phyloP scores from a whole-genome alignment of 2,113 vertebrate species.

The Stercorarius parasiticus region DNA sequence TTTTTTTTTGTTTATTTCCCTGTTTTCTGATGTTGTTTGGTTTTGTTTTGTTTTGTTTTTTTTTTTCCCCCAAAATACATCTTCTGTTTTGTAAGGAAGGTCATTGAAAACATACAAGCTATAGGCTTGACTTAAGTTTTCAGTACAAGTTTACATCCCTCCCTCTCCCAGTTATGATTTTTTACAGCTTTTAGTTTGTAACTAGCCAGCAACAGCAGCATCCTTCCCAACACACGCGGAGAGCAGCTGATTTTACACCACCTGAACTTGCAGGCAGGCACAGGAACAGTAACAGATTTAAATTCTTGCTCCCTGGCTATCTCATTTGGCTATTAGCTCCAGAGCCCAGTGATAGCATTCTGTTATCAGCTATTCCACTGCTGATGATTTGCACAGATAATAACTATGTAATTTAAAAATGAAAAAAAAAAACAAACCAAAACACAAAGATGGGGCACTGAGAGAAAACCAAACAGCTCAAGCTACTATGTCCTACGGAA shows the following conservation, averaged over 20 bases:
- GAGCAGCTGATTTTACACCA: not conserved
- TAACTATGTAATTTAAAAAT: not conserved
- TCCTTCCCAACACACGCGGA: rapidly evolving
- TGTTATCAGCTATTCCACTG: not conserved
- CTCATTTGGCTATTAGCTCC: not conserved
- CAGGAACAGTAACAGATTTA: not conserved
- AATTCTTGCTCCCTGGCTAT: not conserved
- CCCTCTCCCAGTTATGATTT: rapidly evolving
- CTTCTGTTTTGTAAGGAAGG: not conserved
- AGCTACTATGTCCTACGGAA: not conserved
- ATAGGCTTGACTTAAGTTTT: not conserved
- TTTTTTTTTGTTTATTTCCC: not conserved
- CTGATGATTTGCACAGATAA: conserved; percentile 15
- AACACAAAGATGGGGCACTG: not conserved
- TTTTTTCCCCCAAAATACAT: not conserved
- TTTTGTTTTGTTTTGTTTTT: not conserved
- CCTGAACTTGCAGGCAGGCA: not conserved
- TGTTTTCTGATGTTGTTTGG: not conserved
- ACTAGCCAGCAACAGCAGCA: not conserved
- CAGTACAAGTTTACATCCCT: not conserved
- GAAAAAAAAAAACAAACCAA: not conserved
- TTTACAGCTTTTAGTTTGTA: not conserved
- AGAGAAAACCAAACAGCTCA: not conserved
- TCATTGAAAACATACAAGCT: not conserved
- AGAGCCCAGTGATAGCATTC: not conserved